Base-by-base conservation (phyloP, 2,113 vertebrate species). In the Ondatra zibethicus region DNA sequence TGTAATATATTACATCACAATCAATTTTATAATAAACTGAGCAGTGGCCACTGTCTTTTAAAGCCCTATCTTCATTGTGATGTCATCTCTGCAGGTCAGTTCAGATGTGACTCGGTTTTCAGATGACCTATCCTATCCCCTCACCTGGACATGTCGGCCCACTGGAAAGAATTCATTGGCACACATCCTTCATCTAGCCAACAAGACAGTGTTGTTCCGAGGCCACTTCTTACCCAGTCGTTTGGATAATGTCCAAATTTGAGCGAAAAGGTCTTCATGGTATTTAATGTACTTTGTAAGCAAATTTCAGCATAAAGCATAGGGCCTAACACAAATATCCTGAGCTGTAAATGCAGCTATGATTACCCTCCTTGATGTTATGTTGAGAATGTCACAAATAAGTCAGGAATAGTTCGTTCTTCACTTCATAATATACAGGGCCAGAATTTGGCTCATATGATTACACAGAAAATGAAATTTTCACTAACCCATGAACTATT, bases 401-500 rank as follows among this genome's bases (percentile, higher is more conserved):
- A 95, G 23, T 45, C 87, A 89, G 23, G 11, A 96, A 94, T 88
- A 81, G 17, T 78, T 96, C 33, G 42, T 85, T 94, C 29, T n/a
- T 89, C 81, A 70, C 61, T 63, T 89, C 29, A 93, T 80, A 95
- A 96, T 58, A 87, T n/a, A 96, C 47, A 84, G 11, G 16, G 5
- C 16, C 81, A 96, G 91, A 96, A 94, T 91, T 76, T 96, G 87
- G 47, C 78, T 88, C 7, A 1, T 66, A 42, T 75, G 61, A 85
- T 96, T 87, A 97, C 72, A 91, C 11, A 1, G 93, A 98, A 97
- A 95, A 96, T 93, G 88, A 87, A 97, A 98, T 98, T 98, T 98
- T 97, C 98, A 98, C 96, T 97, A 97, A 98, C 97, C 97, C 96
- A 94, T 98, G 97, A 98, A 98, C 97, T 95, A 0, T 19, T 92